A percentile compares a stretch with the other conserved stretches of the same genome.
phyloP scores from a whole-genome alignment of 2,888 invertebrate genomes.

The Hydrotaea cyrtoneurina region DNA sequence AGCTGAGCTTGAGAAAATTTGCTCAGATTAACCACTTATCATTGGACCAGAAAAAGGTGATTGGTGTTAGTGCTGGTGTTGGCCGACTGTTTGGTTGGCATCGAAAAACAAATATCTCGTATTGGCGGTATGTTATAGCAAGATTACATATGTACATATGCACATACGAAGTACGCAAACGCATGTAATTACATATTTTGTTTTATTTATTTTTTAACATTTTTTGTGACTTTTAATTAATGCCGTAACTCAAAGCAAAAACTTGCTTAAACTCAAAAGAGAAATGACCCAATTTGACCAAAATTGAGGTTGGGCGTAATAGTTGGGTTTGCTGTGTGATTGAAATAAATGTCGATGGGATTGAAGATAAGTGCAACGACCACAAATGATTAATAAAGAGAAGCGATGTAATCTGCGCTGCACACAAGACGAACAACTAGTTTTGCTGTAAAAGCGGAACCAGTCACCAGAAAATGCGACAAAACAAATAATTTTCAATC shows the following conservation, averaged over 20 bases:
- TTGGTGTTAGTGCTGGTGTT: neutral
- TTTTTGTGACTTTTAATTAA: constrained; percentile 44
- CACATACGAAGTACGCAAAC: neutral
- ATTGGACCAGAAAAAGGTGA: constrained; percentile 30
- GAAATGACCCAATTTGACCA: constrained; percentile 35
- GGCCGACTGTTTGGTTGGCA: neutral
- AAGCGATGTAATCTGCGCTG: too few relatives aligned
- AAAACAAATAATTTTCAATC: too few relatives aligned
- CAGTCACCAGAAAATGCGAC: too few relatives aligned
- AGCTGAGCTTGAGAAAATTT: constrained; percentile 27
- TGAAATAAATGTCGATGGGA: neutral
- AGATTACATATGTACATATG: too few relatives aligned
- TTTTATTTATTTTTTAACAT: constrained; percentile 13
- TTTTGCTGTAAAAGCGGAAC: too few relatives aligned
- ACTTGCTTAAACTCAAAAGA: constrained; percentile 10
- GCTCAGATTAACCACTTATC: constrained; percentile 44
- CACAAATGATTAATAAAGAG: too few relatives aligned
- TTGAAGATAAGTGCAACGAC: neutral
- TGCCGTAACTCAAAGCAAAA: neutral
- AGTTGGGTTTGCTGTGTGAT: too few relatives aligned
- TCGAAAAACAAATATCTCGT: neutral
- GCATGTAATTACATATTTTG: constrained; percentile 17
- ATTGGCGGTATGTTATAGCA: neutral
- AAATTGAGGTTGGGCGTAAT: neutral
- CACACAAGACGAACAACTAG: too few relatives aligned